Evolutionary conservation across 64 coral and sea anemone species (phyloP).

Genomic region (Exaiptasia diaphana): DNA sequence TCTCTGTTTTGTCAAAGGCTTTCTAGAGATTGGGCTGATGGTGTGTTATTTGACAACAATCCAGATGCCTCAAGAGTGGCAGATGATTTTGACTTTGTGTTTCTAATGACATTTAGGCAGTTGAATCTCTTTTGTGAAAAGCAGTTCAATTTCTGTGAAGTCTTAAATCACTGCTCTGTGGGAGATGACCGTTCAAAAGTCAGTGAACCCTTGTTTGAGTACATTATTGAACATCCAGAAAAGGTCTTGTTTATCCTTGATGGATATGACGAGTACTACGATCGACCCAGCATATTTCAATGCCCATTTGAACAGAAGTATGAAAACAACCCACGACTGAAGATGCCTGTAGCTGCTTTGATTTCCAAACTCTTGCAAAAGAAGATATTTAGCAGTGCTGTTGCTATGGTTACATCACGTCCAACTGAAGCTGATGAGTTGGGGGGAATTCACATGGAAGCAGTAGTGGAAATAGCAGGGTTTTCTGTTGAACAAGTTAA

Average conservation of each 20-base stretch:
- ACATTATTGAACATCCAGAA: not conserved
- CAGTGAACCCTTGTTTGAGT: not conserved
- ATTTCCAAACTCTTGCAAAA: constrained; percentile 8
- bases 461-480: constrained; percentile 23
- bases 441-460: not conserved
- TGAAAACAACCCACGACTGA: not conserved
- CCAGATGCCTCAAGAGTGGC: not conserved
- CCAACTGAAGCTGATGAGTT: constrained; percentile 11
- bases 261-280: constrained; percentile 11
- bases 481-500: constrained; percentile 6
- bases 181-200: not conserved
- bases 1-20: constrained; percentile 15
- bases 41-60: not conserved
- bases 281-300: not conserved
- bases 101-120: constrained; percentile 19
- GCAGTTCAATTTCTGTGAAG: not conserved
- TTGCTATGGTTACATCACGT: not conserved
- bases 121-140: not conserved
- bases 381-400: not conserved
- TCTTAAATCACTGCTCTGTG: constrained; percentile 16
- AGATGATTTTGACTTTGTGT: constrained; percentile 9
- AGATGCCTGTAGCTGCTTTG: constrained; percentile 15
- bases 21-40: constrained; percentile 6
- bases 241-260: constrained; percentile 13
- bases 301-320: not conserved